These are phyloP conservation scores for Conger conger DNA, from an alignment of 2,113 vertebrate genomes.

Conservation along the genomic window DNA sequence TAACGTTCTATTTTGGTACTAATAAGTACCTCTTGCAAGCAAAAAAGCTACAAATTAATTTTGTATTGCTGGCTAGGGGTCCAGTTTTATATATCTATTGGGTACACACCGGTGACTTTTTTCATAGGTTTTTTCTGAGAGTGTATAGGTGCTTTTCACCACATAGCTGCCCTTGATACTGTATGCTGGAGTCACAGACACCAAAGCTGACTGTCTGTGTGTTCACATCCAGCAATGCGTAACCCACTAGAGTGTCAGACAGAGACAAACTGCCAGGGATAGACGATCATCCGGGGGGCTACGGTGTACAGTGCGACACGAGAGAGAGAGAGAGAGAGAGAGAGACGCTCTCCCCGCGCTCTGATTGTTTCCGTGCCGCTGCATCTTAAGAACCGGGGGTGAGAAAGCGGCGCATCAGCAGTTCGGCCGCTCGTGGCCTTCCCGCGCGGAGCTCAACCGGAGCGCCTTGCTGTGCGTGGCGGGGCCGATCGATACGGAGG, in stretches of 20 bases:
- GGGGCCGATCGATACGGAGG: neutral
- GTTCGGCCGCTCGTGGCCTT: neutral
- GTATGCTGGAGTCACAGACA: neutral
- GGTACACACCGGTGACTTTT: no score
- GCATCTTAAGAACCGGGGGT: neutral
- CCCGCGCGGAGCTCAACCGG: neutral
- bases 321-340: no score
- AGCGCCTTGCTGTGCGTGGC: neutral
- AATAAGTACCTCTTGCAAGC: no score
- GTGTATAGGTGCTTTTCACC: neutral
- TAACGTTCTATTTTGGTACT: no score
- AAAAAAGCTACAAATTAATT: no score
- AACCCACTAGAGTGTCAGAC: neutral
- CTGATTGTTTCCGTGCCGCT: neutral
- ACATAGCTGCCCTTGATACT: neutral
- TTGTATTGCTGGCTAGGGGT: no score
- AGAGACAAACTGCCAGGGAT: neutral
- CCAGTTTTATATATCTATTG: no score
- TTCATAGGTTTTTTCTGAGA: neutral
- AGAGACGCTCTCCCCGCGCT: no score
- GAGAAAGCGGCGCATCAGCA: neutral
- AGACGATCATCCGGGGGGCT: neutral
- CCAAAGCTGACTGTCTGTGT: neutral
- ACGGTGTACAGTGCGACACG: neutral
- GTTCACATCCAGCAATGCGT: neutral